These are phyloP conservation scores for Sebastes wilsoni DNA, from an alignment of 2,797 vertebrate species.

Conservation along the genomic window DNA sequence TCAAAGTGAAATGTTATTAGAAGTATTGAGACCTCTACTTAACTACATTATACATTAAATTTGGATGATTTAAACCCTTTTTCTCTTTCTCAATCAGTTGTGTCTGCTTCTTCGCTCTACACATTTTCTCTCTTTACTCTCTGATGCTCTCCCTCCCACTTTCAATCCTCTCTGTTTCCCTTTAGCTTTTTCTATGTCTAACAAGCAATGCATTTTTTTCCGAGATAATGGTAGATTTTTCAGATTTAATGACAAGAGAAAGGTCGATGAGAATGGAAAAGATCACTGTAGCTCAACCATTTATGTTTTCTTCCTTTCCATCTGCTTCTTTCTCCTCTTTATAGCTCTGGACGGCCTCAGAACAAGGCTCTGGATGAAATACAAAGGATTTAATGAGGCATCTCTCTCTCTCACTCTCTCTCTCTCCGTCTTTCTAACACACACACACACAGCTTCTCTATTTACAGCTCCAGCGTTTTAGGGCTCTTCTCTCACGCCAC, in stretches of 20 bases:
- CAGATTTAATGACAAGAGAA: slow-evolving; percentile 42
- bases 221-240: slow-evolving; percentile 30
- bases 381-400: slow-evolving; percentile 75
- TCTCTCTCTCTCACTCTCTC: slow-evolving; percentile 8
- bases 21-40: not conserved
- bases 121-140: not conserved
- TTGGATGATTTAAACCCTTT: not conserved
- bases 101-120: not conserved
- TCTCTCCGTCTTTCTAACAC: not conserved
- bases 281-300: slow-evolving; percentile 50
- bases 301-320: slow-evolving; percentile 55
- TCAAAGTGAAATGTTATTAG: not conserved
- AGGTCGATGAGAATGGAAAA: slow-evolving; percentile 27
- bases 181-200: not conserved
- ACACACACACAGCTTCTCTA: slow-evolving; percentile 26
- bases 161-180: not conserved
- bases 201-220: not conserved
- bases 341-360: slow-evolving; percentile 46
- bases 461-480: slow-evolving; percentile 64
- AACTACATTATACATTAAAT: not conserved
- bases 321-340: slow-evolving; percentile 57
- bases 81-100: not conserved
- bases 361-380: slow-evolving; percentile 61
- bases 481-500: slow-evolving; percentile 47
- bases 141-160: not conserved